phyloP scores from a whole-genome alignment of 2,797 vertebrate genomes.

The Tapirus indicus region DNA sequence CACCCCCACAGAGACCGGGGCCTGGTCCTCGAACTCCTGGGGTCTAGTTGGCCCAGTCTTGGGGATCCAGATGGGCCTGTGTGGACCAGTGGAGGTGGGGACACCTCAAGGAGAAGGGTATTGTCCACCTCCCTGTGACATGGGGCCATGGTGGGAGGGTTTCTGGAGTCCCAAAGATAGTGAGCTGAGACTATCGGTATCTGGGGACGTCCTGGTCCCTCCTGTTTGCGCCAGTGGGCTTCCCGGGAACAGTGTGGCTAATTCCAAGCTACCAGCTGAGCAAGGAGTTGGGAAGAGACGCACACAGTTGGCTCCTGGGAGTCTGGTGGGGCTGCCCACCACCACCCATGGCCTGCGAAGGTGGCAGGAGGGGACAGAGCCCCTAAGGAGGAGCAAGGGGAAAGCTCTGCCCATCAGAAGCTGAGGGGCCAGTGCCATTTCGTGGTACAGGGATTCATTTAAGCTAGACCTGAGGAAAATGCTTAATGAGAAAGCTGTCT shows the following conservation, averaged over 20 bases:
- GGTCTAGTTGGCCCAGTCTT: neutral
- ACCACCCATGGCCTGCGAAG: neutral
- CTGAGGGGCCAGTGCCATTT: neutral
- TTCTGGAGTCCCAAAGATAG: neutral
- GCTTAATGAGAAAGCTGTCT: neutral
- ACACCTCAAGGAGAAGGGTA: neutral
- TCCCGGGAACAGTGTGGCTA: neutral
- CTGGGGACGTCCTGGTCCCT: neutral
- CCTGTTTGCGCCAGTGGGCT: too few species aligned
- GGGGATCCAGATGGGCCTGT: neutral
- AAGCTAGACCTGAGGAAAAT: neutral
- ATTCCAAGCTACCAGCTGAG: neutral
- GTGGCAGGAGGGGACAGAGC: neutral
- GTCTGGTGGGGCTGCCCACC: neutral
- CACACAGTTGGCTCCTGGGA: neutral
- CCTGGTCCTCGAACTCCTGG: neutral
- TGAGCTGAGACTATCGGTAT: neutral
- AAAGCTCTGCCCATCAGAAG: neutral
- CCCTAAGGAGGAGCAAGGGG: fast-evolving
- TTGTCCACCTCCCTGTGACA: neutral
- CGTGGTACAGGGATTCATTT: neutral
- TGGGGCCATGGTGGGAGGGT: neutral
- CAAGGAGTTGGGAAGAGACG: neutral
- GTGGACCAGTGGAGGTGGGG: neutral
- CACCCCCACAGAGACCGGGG: neutral